Evolutionary conservation across 1,140 invertebrate species (phyloP).

Genomic region (Apis dorsata): DNA sequence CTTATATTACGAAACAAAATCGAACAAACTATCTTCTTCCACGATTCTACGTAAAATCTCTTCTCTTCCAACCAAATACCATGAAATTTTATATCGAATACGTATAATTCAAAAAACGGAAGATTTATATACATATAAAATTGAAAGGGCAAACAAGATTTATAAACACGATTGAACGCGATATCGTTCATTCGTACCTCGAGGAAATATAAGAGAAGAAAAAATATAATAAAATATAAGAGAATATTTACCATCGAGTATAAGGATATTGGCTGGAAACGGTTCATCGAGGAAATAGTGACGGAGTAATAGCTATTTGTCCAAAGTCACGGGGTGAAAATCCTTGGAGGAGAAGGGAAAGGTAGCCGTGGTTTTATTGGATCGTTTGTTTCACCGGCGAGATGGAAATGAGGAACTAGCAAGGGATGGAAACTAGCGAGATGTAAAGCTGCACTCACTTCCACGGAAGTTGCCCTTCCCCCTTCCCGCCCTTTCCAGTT

Average conservation of each 20-base stretch:
- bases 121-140: no score
- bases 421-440: background rate
- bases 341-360: background rate
- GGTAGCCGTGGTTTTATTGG: background rate
- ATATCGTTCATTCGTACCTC: no score
- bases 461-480: background rate
- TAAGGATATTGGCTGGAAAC: background rate
- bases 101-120: no score
- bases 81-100: no score
- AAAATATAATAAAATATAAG: no score
- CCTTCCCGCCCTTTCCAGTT: background rate
- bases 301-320: background rate
- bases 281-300: no score
- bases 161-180: no score
- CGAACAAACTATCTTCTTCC: no score
- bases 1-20: no score
- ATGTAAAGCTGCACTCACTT: background rate
- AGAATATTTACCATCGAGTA: background rate
- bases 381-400: conserved; percentile 19
- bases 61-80: no score
- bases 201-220: background rate
- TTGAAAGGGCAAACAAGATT: no score
- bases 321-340: background rate
- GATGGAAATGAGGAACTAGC: background rate
- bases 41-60: no score